Evolutionary conservation across 1,140 invertebrate species (phyloP).

Genomic region (Atta colombica): DNA sequence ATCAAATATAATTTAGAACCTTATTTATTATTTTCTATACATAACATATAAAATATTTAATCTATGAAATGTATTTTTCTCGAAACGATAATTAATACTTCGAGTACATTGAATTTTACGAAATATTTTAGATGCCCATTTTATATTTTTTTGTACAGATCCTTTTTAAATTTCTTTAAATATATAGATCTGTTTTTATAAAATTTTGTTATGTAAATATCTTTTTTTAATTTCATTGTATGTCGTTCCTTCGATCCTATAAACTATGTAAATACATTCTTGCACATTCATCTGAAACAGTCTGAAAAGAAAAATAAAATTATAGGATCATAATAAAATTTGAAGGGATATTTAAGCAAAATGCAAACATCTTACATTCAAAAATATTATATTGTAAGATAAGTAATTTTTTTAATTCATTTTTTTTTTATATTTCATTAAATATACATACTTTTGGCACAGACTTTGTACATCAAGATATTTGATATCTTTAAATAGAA

Average conservation of each 20-base stretch:
- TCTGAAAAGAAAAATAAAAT: conserved; percentile 2
- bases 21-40: neutral
- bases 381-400: neutral
- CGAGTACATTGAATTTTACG: neutral
- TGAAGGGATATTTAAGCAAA: neutral
- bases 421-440: neutral
- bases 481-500: neutral
- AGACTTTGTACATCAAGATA: neutral
- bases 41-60: neutral
- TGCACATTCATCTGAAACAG: neutral
- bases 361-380: neutral
- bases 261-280: neutral
- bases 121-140: neutral
- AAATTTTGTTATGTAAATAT: neutral
- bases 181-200: neutral
- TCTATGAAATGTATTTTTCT: neutral
- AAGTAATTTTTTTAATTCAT: neutral
- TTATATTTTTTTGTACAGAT: neutral
- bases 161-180: neutral
- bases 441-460: neutral
- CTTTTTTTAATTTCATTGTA: neutral
- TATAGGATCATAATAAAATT: neutral
- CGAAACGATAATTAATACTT: neutral
- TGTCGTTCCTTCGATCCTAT: neutral
- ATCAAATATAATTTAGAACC: neutral